A percentile compares a stretch with the other conserved stretches of the same genome.
phyloP scores from a whole-genome alignment of 1,140 invertebrate genomes.

The Uloborus diversus region DNA sequence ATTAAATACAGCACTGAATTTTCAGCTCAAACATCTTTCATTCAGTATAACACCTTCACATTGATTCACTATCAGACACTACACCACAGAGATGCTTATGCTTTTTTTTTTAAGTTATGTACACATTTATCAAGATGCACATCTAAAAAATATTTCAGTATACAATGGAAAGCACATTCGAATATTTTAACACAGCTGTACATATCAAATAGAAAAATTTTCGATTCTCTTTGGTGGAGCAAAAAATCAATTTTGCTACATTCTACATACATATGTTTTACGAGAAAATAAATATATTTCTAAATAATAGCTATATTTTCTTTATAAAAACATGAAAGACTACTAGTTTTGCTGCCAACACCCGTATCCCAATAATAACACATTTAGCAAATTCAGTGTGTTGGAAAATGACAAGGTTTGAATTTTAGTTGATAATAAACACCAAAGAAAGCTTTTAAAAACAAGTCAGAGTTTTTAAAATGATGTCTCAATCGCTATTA shows the following conservation, averaged over 20 bases:
- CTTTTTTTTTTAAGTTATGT: slow-evolving; percentile 16
- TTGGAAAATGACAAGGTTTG: not conserved
- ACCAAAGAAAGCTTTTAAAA: slow-evolving; percentile 12
- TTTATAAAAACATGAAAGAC: slow-evolving; percentile 55
- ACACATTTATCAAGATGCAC: slow-evolving; percentile 40
- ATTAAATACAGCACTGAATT: slow-evolving; percentile 46
- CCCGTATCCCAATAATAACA: slow-evolving; percentile 53
- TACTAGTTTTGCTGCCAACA: slow-evolving; percentile 52
- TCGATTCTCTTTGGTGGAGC: slow-evolving; percentile 34
- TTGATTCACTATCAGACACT: not conserved
- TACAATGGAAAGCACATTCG: slow-evolving; percentile 41
- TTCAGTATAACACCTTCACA: not conserved
- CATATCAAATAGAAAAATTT: slow-evolving; percentile 17
- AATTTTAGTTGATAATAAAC: not conserved
- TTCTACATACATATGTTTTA: slow-evolving; percentile 33
- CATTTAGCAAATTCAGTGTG: slow-evolving; percentile 11
- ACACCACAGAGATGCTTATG: slow-evolving; percentile 20
- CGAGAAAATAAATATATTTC: slow-evolving; percentile 53
- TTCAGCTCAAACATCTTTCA: not conserved
- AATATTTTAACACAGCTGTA: not conserved
- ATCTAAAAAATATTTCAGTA: slow-evolving; percentile 44
- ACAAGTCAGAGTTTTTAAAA: slow-evolving; percentile 5
- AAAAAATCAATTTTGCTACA: slow-evolving; percentile 21
- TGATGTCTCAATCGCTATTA: slow-evolving; percentile 19
- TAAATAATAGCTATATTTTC: slow-evolving; percentile 51